These are phyloP conservation scores for Stichopus chloronotus DNA, from an alignment of 35 echinoderm and acorn worm species.

Conservation along the genomic window DNA sequence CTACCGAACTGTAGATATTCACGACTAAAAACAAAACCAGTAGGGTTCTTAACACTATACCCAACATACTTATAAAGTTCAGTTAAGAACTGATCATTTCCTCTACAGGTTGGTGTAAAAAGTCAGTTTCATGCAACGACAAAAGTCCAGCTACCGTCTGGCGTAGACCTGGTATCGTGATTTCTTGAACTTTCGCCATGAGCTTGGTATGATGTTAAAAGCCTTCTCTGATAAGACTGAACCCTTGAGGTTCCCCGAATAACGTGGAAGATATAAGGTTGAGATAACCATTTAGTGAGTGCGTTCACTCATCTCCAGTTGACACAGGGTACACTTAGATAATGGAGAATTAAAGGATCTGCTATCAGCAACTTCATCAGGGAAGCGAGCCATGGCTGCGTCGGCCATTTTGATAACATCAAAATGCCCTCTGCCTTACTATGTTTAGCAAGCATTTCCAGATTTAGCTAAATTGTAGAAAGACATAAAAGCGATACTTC, in stretches of 20 bases:
- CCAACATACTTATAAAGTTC: neutral
- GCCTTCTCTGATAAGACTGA: neutral
- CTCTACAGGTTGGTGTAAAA: neutral
- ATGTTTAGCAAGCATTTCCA: conserved; percentile 9
- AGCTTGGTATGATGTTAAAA: conserved; percentile 3
- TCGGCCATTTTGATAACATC: conserved; percentile 5
- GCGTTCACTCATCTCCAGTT: conserved; percentile 17
- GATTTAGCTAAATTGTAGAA: neutral
- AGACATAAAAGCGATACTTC: conserved; percentile 15
- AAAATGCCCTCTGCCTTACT: conserved; percentile 15
- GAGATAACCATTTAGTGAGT: neutral
- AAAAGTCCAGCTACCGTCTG: conserved; percentile 46
- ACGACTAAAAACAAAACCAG: conserved; percentile 30
- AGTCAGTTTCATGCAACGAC: conserved; percentile 36
- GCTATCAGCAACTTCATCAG: no score
- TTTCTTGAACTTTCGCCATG: neutral
- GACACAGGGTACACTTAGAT: neutral
- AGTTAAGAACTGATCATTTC: conserved; percentile 10
- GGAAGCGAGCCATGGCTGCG: no score
- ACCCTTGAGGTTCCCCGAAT: conserved; percentile 12
- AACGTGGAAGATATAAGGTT: conserved; percentile 16
- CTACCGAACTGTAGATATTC: neutral
- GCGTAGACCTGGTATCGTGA: conserved; percentile 18
- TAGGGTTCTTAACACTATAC: conserved; percentile 56
- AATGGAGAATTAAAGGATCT: no score